phyloP scores from a whole-genome alignment of 1,140 invertebrate genomes.

The Gerris buenoi region DNA sequence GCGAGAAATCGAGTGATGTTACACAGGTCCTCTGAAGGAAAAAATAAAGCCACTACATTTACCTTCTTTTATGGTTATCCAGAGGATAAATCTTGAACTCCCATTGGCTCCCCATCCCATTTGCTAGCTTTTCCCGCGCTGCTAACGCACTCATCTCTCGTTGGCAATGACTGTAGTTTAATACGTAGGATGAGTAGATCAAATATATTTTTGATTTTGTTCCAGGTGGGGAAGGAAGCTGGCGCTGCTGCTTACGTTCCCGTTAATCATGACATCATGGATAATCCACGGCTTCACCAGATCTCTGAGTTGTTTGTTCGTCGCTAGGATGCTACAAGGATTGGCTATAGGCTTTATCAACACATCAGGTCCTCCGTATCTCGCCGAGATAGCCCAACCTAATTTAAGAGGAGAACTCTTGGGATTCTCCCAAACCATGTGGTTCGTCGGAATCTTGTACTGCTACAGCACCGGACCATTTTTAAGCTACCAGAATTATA shows the following conservation, averaged over 20 bases:
- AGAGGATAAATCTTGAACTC: too few species aligned
- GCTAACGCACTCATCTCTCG: too few species aligned
- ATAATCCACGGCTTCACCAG: slow-evolving; percentile 35
- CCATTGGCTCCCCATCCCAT: too few species aligned
- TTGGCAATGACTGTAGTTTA: too few species aligned
- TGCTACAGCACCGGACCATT: slow-evolving; percentile 45
- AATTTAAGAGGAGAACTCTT: slow-evolving; percentile 15
- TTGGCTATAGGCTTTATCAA: slow-evolving; percentile 54
- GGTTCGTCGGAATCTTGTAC: slow-evolving; percentile 26
- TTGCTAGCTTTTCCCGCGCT: too few species aligned
- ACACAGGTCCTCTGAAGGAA: too few species aligned
- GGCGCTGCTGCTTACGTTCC: slow-evolving; percentile 47
- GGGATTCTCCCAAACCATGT: slow-evolving; percentile 1
- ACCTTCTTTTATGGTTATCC: too few species aligned
- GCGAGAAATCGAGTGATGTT: too few species aligned
- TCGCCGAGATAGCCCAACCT: slow-evolving; percentile 36
- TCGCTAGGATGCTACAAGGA: slow-evolving; percentile 32
- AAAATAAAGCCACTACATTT: too few species aligned
- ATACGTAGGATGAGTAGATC: too few species aligned
- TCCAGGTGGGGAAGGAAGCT: slow-evolving; percentile 45
- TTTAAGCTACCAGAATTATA: slow-evolving; percentile 9
- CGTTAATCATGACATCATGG: slow-evolving; percentile 29
- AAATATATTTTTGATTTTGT: too few species aligned
- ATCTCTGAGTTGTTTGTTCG: slow-evolving; percentile 7
- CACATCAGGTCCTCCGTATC: slow-evolving; percentile 47